These are phyloP conservation scores for Lytechinus variegatus DNA, from an alignment of 35 echinoderm and acorn worm genomes.

Conservation along the genomic window DNA sequence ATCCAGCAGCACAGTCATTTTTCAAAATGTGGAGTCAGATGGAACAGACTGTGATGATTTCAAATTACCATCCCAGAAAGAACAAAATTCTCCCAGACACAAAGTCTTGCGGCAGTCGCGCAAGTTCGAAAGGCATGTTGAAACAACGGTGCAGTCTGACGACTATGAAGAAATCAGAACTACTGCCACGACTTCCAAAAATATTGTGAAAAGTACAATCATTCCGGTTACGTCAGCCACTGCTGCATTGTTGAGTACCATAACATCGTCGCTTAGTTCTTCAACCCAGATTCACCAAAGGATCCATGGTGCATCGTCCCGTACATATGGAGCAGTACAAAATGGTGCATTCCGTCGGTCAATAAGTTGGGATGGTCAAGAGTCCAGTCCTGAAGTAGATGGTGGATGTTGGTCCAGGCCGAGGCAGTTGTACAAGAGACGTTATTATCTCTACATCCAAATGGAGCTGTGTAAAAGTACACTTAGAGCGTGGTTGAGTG, in stretches of 20 bases:
- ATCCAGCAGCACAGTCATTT: neutral
- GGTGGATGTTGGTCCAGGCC: neutral
- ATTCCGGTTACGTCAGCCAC: neutral
- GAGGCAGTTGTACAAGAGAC: constrained; percentile 13
- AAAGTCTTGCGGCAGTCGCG: neutral
- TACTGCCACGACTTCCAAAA: neutral
- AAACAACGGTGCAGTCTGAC: neutral
- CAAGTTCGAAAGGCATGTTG: neutral
- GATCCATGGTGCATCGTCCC: neutral
- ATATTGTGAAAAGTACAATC: neutral
- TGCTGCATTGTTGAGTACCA: neutral
- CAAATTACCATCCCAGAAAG: neutral
- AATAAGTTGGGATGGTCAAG: constrained; percentile 45
- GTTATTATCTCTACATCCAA: constrained; percentile 59
- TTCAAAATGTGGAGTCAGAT: neutral
- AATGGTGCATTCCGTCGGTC: constrained; percentile 33
- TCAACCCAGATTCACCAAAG: neutral
- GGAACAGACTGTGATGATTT: neutral
- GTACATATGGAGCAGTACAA: neutral
- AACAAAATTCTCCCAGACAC: neutral
- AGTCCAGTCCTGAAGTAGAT: neutral
- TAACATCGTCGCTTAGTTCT: neutral
- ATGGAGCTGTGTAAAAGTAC: constrained; percentile 72
- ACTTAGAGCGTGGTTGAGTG: constrained; percentile 50
- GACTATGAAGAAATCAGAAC: neutral